Evolutionary conservation across 2,888 invertebrate genomes (phyloP).

Genomic region (Rotaria magnacalcarata): DNA sequence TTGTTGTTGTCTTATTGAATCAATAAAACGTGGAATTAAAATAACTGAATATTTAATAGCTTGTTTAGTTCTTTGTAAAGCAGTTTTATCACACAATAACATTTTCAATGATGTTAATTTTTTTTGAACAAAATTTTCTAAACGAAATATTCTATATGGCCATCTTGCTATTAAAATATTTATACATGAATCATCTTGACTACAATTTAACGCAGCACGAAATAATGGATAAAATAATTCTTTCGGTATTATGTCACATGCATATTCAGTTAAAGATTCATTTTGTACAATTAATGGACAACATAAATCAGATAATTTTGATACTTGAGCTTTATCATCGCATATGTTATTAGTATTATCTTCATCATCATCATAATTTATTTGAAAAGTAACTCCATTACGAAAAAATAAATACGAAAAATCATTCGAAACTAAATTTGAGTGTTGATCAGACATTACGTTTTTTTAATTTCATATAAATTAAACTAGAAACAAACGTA

Average conservation of each 20-base stretch:
- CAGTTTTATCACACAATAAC: not conserved
- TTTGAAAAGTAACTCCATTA: slow-evolving; percentile 42
- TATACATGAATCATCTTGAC: not conserved
- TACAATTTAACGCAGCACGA: slow-evolving; percentile 37
- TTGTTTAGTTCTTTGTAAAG: slow-evolving; percentile 35
- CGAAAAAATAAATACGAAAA: slow-evolving; percentile 46
- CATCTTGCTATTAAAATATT: not conserved
- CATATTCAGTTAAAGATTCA: slow-evolving; percentile 22
- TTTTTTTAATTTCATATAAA: not conserved
- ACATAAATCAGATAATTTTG: slow-evolving; percentile 32
- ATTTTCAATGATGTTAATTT: slow-evolving; percentile 30
- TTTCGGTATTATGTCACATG: slow-evolving; percentile 39
- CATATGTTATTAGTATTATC: not conserved
- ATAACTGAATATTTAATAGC: slow-evolving; percentile 24
- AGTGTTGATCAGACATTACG: not conserved
- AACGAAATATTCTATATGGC: slow-evolving; percentile 6
- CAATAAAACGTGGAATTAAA: slow-evolving; percentile 25
- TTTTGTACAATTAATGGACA: slow-evolving; percentile 38
- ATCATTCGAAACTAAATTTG: slow-evolving; percentile 23
- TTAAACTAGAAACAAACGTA: too few relatives aligned
- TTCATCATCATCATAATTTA: slow-evolving; percentile 36
- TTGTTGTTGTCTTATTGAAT: slow-evolving; percentile 12
- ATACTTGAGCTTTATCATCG: not conserved
- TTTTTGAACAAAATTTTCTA: slow-evolving; percentile 23
- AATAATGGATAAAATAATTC: slow-evolving; percentile 40